These are phyloP conservation scores for Drosophila asahinai DNA, from an alignment of 1,140 invertebrate species.

Conservation along the genomic window DNA sequence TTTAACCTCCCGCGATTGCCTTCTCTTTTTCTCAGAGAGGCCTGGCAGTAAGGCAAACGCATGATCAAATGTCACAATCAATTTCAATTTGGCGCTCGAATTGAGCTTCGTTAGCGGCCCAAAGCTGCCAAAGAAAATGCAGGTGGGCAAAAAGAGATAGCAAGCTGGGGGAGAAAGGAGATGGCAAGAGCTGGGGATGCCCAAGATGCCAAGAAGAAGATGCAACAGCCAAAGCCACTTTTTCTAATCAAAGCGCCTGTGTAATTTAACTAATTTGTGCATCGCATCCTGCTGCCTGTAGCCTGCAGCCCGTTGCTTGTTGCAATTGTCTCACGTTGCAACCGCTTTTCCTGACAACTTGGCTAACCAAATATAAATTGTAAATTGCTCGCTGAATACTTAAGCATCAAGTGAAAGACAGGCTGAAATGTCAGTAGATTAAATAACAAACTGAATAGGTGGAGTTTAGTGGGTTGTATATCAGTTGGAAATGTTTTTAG, in stretches of 20 bases:
- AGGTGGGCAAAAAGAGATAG: slow-evolving; percentile 14
- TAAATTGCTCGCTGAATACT: slow-evolving; percentile 45
- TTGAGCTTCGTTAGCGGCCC: slow-evolving; percentile 81
- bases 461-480: background rate
- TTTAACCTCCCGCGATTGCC: background rate
- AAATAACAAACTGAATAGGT: slow-evolving; percentile 25
- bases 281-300: slow-evolving; percentile 8
- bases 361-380: slow-evolving; percentile 56
- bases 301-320: slow-evolving; percentile 17
- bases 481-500: background rate
- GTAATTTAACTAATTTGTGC: slow-evolving; percentile 82
- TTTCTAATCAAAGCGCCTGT: slow-evolving; percentile 81
- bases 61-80: slow-evolving; percentile 84
- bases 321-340: slow-evolving; percentile 70
- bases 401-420: slow-evolving; percentile 24
- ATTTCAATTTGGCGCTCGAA: slow-evolving; percentile 84
- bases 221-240: slow-evolving; percentile 59
- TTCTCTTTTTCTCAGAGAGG: slow-evolving; percentile 15
- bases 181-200: slow-evolving; percentile 23
- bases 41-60: slow-evolving; percentile 51
- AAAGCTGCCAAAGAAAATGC: slow-evolving; percentile 55
- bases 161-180: background rate
- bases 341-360: slow-evolving; percentile 43
- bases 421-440: slow-evolving; percentile 7
- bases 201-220: slow-evolving; percentile 40